phyloP scores from a whole-genome alignment of 1,140 invertebrate species.

The Aradophagus sp. region DNA sequence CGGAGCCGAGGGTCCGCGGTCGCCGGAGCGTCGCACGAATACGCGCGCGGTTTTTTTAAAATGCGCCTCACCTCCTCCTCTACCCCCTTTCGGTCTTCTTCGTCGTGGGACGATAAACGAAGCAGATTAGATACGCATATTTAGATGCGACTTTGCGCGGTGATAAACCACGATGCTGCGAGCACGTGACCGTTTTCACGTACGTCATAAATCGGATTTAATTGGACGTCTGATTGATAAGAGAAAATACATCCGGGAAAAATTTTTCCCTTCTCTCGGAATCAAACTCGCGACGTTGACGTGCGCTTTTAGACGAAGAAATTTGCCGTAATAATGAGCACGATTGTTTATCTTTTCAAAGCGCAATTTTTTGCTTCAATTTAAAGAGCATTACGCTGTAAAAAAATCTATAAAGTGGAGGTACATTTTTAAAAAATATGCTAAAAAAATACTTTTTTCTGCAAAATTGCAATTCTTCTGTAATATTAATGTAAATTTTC shows the following conservation, averaged over 20 bases:
- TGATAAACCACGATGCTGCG: constrained; percentile 42
- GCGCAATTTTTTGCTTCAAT: no score
- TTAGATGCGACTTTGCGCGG: constrained; percentile 35
- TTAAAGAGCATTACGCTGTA: no score
- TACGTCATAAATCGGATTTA: constrained; percentile 41
- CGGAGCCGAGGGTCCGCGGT: not conserved
- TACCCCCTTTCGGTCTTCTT: constrained; percentile 12
- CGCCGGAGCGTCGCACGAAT: constrained; percentile 7
- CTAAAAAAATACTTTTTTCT: no score
- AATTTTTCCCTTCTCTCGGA: no score
- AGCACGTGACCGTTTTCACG: constrained; percentile 37
- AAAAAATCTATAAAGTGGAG: no score
- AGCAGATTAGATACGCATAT: constrained; percentile 53
- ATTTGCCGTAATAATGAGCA: no score
- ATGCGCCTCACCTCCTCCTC: constrained; percentile 30
- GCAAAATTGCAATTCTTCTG: no score
- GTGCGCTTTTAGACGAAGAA: no score
- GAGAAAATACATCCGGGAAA: constrained; percentile 10
- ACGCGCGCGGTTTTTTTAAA: constrained; percentile 34
- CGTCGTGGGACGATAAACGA: constrained; percentile 31
- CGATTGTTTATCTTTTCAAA: no score
- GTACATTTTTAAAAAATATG: no score
- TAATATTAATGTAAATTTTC: no score
- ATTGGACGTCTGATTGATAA: constrained; percentile 40
- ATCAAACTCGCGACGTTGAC: no score